Evolutionary conservation across 30 jellyfish, hydroid and myxozoan species (phyloP).

Genomic region (Rhopilema esculentum): DNA sequence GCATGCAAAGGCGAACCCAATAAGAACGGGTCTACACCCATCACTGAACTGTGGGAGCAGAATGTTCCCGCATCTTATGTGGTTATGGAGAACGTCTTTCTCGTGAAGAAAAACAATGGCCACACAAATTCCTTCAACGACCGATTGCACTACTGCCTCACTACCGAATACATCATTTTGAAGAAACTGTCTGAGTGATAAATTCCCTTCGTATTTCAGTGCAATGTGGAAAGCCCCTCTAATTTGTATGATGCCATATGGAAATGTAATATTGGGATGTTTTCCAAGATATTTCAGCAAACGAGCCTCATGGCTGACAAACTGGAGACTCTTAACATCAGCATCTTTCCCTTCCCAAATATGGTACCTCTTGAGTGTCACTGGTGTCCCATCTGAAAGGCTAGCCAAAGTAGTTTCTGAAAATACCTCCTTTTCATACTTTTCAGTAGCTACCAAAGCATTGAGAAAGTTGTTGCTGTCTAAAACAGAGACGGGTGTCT

Average conservation of each 20-base stretch:
- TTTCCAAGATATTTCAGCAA: background rate
- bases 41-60: background rate
- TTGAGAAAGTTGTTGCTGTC: background rate
- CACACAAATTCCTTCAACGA: too few relatives aligned
- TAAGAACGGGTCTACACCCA: background rate
- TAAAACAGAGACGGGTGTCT: background rate
- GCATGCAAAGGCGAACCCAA: constrained; percentile 12
- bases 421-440: background rate
- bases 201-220: too few relatives aligned
- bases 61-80: background rate
- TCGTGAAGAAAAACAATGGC: too few relatives aligned
- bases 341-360: background rate
- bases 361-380: background rate
- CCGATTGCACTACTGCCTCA: too few relatives aligned
- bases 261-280: too few relatives aligned
- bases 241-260: background rate
- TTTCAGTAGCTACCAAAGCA: background rate
- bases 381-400: constrained; percentile 10
- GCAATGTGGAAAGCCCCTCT: too few relatives aligned
- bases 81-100: background rate
- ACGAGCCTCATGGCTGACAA: background rate
- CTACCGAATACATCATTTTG: too few relatives aligned
- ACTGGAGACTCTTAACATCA: background rate
- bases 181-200: too few relatives aligned
- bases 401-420: background rate